phyloP scores from a whole-genome alignment of 2,888 invertebrate species.

The Thera britannica region DNA sequence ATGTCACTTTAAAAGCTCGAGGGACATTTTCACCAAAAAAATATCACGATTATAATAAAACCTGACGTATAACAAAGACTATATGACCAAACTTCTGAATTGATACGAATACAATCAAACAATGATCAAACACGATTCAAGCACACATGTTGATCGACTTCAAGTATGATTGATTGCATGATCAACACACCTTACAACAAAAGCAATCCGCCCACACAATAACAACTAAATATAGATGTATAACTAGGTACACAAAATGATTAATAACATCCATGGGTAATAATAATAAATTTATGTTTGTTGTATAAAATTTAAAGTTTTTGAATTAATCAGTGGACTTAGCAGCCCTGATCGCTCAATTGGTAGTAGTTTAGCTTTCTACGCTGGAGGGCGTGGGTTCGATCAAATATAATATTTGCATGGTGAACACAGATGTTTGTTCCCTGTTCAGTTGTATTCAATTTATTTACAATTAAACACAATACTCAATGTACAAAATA shows the following conservation, averaged over 20 bases:
- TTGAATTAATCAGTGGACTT: too few species aligned
- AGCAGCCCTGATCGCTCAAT: too few species aligned
- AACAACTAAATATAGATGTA: constrained; percentile 16
- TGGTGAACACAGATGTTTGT: too few species aligned
- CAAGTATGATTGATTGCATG: constrained; percentile 26
- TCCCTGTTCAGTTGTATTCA: too few species aligned
- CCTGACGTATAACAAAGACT: constrained; percentile 12
- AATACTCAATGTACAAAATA: too few species aligned
- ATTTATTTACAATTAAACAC: too few species aligned
- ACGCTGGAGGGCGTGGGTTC: too few species aligned
- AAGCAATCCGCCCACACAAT: constrained; percentile 24
- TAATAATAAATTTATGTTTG: too few species aligned
- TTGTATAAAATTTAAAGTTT: too few species aligned
- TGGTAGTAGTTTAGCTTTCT: too few species aligned
- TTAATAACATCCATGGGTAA: neutral
- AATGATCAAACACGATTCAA: constrained; percentile 9
- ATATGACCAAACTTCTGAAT: constrained; percentile 15
- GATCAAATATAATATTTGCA: too few species aligned
- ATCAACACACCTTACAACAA: constrained; percentile 26
- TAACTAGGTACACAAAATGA: neutral
- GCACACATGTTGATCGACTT: constrained; percentile 23
- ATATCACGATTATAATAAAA: neutral
- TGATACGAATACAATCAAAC: constrained; percentile 23
- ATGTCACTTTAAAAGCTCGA: neutral
- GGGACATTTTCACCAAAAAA: too few species aligned